A percentile compares a stretch with the other conserved stretches of the same genome.
These are phyloP conservation scores for Melanostoma scalare DNA, from an alignment of 2,888 invertebrate genomes.

Conservation along the genomic window DNA sequence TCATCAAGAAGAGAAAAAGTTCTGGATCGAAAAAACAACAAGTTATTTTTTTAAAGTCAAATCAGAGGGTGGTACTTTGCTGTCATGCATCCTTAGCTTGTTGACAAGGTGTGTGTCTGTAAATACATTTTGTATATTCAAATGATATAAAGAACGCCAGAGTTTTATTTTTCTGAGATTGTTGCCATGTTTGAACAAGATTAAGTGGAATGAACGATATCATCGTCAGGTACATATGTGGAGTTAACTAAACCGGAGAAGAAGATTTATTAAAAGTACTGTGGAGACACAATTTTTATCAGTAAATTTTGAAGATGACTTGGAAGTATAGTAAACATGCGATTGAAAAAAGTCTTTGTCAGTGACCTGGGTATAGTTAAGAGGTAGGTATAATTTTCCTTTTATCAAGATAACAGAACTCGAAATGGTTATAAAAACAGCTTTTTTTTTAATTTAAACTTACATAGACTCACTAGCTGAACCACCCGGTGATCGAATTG, in stretches of 20 bases:
- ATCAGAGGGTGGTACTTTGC: conserved; percentile 35
- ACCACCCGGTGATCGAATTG: too few relatives aligned
- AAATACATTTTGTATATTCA: conserved; percentile 62
- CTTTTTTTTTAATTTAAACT: too few relatives aligned
- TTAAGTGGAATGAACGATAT: conserved; percentile 69
- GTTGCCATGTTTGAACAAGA: conserved; percentile 59
- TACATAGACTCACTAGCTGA: too few relatives aligned
- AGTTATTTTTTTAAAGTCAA: conserved; percentile 39
- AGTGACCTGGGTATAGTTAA: too few relatives aligned
- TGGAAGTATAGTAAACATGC: too few relatives aligned
- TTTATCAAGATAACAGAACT: too few relatives aligned
- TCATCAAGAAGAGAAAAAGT: conserved; percentile 21
- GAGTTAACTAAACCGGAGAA: conserved; percentile 16
- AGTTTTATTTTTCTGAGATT: conserved; percentile 53
- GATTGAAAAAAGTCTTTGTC: too few relatives aligned
- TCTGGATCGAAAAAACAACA: conserved; percentile 35
- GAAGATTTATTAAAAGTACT: not conserved
- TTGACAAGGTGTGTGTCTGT: conserved; percentile 48
- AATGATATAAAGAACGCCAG: conserved; percentile 63
- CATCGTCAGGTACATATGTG: conserved; percentile 35
- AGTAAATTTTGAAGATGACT: not conserved
- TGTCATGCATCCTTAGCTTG: conserved; percentile 56
- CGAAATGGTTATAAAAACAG: too few relatives aligned
- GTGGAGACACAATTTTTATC: not conserved
- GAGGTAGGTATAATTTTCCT: too few relatives aligned